These are phyloP conservation scores for Nomia melanderi DNA, from an alignment of 1,140 invertebrate species.

Conservation along the genomic window DNA sequence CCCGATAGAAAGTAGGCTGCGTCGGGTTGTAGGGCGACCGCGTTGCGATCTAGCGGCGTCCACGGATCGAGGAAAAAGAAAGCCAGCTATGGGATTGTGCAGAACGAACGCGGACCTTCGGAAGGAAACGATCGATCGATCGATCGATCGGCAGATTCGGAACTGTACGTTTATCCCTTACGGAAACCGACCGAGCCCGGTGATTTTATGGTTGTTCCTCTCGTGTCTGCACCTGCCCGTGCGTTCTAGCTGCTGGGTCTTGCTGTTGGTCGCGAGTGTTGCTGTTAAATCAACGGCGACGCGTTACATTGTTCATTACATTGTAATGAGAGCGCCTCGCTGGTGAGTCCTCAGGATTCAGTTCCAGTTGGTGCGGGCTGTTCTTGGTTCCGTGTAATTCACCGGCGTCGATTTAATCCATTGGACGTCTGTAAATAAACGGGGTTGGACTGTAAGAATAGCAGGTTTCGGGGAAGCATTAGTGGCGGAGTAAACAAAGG, in stretches of 20 bases:
- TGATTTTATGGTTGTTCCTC: no score
- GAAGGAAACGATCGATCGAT: slow-evolving; percentile 54
- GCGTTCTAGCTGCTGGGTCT: neutral
- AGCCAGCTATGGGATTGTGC: slow-evolving; percentile 22
- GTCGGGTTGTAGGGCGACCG: slow-evolving; percentile 43
- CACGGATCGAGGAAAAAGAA: slow-evolving; percentile 20
- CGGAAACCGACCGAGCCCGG: slow-evolving; percentile 47
- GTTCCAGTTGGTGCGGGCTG: neutral
- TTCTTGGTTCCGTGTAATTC: neutral
- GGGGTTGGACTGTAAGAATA: neutral
- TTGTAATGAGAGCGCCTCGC: slow-evolving; percentile 32
- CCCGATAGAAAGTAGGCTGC: slow-evolving; percentile 63
- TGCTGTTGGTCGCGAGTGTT: neutral
- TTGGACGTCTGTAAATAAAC: slow-evolving; percentile 32
- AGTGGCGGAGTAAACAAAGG: no score
- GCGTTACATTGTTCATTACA: slow-evolving; percentile 57
- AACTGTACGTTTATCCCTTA: neutral
- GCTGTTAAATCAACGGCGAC: slow-evolving; percentile 32
- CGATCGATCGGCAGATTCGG: slow-evolving; percentile 43
- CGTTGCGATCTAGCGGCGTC: slow-evolving; percentile 43
- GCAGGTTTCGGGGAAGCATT: no score
- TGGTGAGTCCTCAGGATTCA: neutral
- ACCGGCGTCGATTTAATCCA: slow-evolving; percentile 29
- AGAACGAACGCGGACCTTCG: slow-evolving; percentile 40
- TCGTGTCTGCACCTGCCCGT: no score